A percentile compares a stretch with the other conserved stretches of the same genome.
These are phyloP conservation scores for Chiridota heheva DNA, from an alignment of 35 echinoderm and acorn worm species.

Conservation along the genomic window DNA sequence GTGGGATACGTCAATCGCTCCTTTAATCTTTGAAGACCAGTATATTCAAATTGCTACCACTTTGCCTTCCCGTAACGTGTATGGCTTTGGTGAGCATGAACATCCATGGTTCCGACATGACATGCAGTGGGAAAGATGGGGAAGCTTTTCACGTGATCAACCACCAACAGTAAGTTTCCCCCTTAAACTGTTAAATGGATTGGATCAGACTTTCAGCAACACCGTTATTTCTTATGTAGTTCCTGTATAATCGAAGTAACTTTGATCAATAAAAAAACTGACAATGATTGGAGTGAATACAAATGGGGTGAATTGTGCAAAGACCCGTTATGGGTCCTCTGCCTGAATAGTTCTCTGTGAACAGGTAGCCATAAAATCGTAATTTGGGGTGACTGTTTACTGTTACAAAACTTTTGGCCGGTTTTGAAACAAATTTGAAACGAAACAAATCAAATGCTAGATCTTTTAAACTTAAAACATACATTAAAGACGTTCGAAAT, in stretches of 20 bases:
- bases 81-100: conserved; percentile 57
- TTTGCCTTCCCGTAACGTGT: conserved; percentile 32
- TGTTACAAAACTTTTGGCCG: too few relatives aligned
- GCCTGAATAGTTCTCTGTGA: too few relatives aligned
- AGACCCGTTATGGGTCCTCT: too few relatives aligned
- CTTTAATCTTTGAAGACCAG: conserved; percentile 44
- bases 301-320: neutral
- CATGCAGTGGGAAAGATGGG: conserved; percentile 52
- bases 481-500: too few relatives aligned
- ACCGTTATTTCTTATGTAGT: neutral
- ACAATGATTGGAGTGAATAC: neutral
- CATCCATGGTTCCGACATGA: conserved; percentile 48
- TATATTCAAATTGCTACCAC: conserved; percentile 41
- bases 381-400: too few relatives aligned
- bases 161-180: conserved; percentile 57
- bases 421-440: too few relatives aligned
- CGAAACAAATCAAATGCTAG: too few relatives aligned
- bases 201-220: neutral
- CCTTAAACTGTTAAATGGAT: neutral
- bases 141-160: conserved; percentile 55
- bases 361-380: too few relatives aligned
- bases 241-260: neutral
- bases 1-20: conserved; percentile 42
- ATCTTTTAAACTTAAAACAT: too few relatives aligned
- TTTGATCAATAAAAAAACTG: neutral